Base-by-base conservation (phyloP, 2,113 vertebrate genomes). In the Eurypyga helias region DNA sequence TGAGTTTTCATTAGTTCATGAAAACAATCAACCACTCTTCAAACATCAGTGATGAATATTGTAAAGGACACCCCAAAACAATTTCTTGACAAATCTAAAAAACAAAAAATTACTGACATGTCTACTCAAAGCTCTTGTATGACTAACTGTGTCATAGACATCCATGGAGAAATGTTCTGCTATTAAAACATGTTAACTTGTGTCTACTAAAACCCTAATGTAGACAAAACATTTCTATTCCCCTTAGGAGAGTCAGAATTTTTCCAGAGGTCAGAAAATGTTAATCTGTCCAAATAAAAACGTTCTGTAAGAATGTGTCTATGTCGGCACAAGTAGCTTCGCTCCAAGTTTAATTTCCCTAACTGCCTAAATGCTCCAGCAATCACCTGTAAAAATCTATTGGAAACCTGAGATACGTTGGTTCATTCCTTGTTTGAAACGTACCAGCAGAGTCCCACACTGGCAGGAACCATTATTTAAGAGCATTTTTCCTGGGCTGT, bases 181-280 rank as follows among this genome's bases (percentile, higher is more conserved):
- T 49, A 28, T 80, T 33, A 79, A 43, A 75, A 72, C 24, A 31
- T 17, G 13, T 51, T 81, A 84, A 62, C 33, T 78, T 78, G 26
- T 58, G 7, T 78, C 51, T 64, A 9, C 76, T 87, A 79, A 87
- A 91, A 55, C 14, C 7, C 52, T 45, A 57, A 34, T 16, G 26
- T 48, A 79, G 66, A 76, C 66, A 88, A 79, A 83, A 8, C 48
- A 85, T 52, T 93, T 87, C 31, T 76, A 55, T 46, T 58, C 0
- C 2, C 23, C 26, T 70, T 55, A 76, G 24, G 41, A 87, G 45
- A 64, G n/a, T n/a, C 60, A 87, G 55, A 78, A 51, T 60, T 85
- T 92, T 96, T 92, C 58, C 31, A 88, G 79, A 89, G 55, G 54
- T 84, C 91, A 83, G 52, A 93, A 92, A 80, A 83, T 61, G 57